Percentiles rank a stretch among this genome's conserved stretches.
Evolutionary conservation across 2,888 invertebrate species (phyloP).

Genomic region (Macrophya annulata): DNA sequence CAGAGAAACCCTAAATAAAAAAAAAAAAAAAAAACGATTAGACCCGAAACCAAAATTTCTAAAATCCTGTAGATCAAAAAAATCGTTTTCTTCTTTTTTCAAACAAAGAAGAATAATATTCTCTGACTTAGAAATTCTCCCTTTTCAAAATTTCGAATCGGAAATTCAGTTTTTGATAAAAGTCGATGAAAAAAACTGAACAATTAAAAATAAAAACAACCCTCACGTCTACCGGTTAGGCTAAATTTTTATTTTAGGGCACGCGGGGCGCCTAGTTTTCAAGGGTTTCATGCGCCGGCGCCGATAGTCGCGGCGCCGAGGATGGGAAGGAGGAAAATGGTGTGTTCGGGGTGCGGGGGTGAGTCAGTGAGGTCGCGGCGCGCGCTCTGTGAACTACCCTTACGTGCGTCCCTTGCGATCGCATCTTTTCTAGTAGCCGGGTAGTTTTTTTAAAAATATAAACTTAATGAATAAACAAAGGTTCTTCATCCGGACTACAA

Average conservation of each 20-base stretch:
- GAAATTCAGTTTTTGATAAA: neutral
- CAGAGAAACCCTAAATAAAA: neutral
- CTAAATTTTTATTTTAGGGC: neutral
- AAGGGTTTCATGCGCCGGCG: conserved; percentile 42
- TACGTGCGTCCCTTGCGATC: conserved; percentile 65
- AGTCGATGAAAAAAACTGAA: neutral
- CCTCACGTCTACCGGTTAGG: neutral
- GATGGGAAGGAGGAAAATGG: conserved; percentile 61
- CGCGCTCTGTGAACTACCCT: conserved; percentile 78
- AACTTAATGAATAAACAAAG: too few relatives aligned
- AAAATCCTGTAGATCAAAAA: too few relatives aligned
- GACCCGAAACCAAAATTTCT: neutral
- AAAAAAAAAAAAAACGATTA: neutral
- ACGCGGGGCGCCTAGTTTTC: conserved; percentile 33
- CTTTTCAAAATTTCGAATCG: neutral
- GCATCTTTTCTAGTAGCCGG: conserved; percentile 27
- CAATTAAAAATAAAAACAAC: neutral
- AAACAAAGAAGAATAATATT: too few relatives aligned
- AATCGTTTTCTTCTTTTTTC: too few relatives aligned
- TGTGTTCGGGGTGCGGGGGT: conserved; percentile 72
- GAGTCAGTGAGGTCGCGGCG: conserved; percentile 79
- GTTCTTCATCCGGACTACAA: neutral
- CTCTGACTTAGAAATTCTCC: too few relatives aligned
- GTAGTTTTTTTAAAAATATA: neutral
- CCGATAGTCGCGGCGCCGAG: conserved; percentile 57